These are phyloP conservation scores for Telmatochromis brichardi DNA, from an alignment of 2,113 vertebrate species.

Conservation along the genomic window DNA sequence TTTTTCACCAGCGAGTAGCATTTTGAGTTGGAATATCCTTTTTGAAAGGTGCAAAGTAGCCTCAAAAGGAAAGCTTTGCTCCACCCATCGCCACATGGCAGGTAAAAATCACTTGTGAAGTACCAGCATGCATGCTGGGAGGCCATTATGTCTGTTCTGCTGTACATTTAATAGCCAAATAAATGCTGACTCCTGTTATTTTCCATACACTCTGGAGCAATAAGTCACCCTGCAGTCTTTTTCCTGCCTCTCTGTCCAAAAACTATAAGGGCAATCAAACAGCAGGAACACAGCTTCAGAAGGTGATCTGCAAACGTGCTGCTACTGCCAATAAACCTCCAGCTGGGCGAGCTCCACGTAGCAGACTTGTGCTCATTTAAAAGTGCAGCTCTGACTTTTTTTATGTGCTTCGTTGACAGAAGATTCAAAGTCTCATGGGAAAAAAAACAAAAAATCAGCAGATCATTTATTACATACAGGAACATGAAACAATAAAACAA, in stretches of 20 bases:
- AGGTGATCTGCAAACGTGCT: not conserved
- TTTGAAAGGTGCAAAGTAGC: not conserved
- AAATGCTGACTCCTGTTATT: constrained; percentile 43
- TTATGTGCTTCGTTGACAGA: not conserved
- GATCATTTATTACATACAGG: constrained; percentile 67
- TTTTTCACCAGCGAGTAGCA: not conserved
- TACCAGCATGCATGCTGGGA: not conserved
- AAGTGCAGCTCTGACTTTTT: not conserved
- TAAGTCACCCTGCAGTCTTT: not conserved
- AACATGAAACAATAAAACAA: constrained; percentile 55
- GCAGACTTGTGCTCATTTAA: not conserved
- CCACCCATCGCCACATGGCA: constrained; percentile 9
- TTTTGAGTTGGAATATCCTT: not conserved
- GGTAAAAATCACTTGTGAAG: constrained; percentile 7
- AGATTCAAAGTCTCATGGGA: constrained; percentile 41
- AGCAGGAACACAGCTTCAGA: constrained; percentile 52
- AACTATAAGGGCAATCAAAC: constrained; percentile 12
- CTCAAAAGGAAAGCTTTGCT: not conserved
- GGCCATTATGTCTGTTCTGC: constrained; percentile 36
- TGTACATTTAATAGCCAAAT: constrained; percentile 43
- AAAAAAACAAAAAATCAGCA: constrained; percentile 42
- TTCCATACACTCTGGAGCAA: not conserved
- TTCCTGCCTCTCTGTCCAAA: not conserved
- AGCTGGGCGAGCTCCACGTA: not conserved
- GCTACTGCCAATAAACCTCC: constrained; percentile 20